phyloP scores from a whole-genome alignment of 2,888 invertebrate species.

The Hydrotaea diabolus region DNA sequence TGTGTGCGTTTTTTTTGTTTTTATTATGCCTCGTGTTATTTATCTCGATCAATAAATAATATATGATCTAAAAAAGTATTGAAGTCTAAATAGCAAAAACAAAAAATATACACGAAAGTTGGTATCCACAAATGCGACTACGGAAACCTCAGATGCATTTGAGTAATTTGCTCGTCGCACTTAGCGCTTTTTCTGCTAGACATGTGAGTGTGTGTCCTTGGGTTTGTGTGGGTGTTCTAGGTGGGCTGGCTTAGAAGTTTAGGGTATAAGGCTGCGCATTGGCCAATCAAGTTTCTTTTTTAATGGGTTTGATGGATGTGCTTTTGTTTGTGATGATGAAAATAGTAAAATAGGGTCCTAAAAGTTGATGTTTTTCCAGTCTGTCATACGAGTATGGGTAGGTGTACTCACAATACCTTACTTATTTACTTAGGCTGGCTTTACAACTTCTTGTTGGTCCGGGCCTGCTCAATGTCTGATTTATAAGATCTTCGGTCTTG shows the following conservation, averaged over 20 bases:
- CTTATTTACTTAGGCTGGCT: too few species aligned
- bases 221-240: background rate
- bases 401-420: too few species aligned
- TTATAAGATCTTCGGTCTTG: too few species aligned
- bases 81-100: conserved; percentile 50
- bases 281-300: too few species aligned
- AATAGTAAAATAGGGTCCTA: too few species aligned
- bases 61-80: conserved; percentile 75
- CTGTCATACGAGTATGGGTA: too few species aligned
- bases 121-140: conserved; percentile 42
- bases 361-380: too few species aligned
- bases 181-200: background rate
- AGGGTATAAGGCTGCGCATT: background rate
- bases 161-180: conserved; percentile 75
- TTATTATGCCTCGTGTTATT: conserved; percentile 78
- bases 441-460: too few species aligned
- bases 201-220: background rate
- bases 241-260: conserved; percentile 17
- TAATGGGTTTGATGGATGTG: too few species aligned
- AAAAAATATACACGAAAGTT: conserved; percentile 15
- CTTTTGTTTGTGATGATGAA: too few species aligned
- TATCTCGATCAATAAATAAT: conserved; percentile 81
- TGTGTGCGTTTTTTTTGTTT: conserved; percentile 26
- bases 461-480: too few species aligned
- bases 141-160: conserved; percentile 73